These are phyloP conservation scores for Ylistrum balloti DNA, from an alignment of 1,140 invertebrate genomes.

Conservation along the genomic window DNA sequence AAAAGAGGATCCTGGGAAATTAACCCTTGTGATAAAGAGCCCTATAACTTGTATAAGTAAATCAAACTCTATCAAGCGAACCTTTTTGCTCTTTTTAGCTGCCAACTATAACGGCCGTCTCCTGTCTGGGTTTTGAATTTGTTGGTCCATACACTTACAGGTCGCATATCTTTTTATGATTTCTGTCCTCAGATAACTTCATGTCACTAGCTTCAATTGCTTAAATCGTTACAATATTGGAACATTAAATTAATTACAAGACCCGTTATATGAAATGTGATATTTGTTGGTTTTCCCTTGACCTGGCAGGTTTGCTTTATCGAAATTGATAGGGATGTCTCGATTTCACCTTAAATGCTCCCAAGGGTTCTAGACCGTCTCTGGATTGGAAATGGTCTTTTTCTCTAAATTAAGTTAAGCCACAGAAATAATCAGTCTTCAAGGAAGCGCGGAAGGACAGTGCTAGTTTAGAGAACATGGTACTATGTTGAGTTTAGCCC, in stretches of 20 bases:
- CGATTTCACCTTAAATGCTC: constrained; percentile 25
- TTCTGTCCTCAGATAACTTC: background rate
- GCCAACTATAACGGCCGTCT: constrained; percentile 7
- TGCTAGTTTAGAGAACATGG: background rate
- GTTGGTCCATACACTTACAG: background rate
- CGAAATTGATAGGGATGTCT: constrained; percentile 38
- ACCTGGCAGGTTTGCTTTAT: constrained; percentile 22
- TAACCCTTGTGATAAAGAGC: constrained; percentile 38
- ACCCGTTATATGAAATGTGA: background rate
- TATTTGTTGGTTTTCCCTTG: background rate
- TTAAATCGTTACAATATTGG: constrained; percentile 6
- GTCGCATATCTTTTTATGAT: background rate
- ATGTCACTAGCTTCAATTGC: constrained; percentile 2
- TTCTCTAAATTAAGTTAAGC: constrained; percentile 13
- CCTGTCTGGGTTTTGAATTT: background rate
- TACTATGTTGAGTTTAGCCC: constrained; percentile 25
- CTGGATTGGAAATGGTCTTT: constrained; percentile 10
- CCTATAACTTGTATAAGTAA: constrained; percentile 34
- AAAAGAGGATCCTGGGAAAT: constrained; percentile 34
- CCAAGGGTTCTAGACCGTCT: background rate
- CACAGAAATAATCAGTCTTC: constrained; percentile 27
- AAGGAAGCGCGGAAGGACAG: constrained; percentile 12
- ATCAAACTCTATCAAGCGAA: constrained; percentile 34
- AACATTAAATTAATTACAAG: background rate
- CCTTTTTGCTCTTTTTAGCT: background rate